phyloP scores from a whole-genome alignment of 2,113 vertebrate species.

The Myrmophylax atrothorax region DNA sequence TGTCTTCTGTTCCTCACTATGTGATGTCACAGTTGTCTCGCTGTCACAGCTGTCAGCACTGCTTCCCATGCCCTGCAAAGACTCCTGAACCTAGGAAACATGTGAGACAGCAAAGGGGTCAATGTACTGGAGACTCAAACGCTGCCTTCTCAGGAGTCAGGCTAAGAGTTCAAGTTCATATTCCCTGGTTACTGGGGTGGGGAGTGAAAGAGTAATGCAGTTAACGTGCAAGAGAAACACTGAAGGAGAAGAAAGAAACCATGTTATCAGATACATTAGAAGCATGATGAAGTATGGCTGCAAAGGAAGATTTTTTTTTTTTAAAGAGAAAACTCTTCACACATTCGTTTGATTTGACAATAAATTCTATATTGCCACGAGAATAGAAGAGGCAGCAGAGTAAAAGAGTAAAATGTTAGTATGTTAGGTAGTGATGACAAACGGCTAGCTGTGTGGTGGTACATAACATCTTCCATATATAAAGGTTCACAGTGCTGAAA shows the following conservation, averaged over 20 bases:
- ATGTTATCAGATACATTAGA: neutral
- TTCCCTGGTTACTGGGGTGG: neutral
- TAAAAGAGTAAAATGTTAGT: neutral
- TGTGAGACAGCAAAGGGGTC: neutral
- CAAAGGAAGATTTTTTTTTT: neutral
- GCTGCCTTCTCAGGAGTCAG: neutral
- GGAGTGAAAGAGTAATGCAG: neutral
- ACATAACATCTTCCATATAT: neutral
- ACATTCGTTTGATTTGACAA: neutral
- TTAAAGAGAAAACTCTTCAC: neutral
- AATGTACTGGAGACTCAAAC: neutral
- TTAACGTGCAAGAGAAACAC: neutral
- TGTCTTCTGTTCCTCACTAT: conserved; percentile 82
- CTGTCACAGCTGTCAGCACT: conserved; percentile 97
- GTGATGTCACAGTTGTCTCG: conserved; percentile 89
- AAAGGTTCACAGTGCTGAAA: neutral
- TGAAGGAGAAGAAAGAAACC: neutral
- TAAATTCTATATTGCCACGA: neutral
- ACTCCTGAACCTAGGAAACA: conserved; percentile 83
- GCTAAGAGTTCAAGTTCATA: neutral
- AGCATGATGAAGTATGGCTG: neutral
- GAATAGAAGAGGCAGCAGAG: neutral
- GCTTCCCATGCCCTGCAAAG: conserved; percentile 83
- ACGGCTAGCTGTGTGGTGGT: neutral
- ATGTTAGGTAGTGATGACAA: neutral